Conservation (phyloP, 2,113 vertebrate species). For the Cyanoramphus novaezelandiae region DNA sequence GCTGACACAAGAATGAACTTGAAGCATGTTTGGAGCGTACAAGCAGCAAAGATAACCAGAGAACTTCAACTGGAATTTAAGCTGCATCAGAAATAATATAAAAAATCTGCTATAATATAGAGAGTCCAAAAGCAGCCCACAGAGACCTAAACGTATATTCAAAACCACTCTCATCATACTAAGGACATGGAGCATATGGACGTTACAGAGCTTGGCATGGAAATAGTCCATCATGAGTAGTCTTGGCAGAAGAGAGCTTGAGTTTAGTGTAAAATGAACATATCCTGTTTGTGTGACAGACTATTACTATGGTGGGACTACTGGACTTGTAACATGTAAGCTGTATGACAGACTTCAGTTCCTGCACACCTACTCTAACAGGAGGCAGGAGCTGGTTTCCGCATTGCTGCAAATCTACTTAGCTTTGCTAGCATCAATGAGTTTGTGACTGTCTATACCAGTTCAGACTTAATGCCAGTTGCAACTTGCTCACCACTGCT, state of each 20-base stretch:
- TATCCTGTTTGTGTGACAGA: neutral
- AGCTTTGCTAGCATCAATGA: neutral
- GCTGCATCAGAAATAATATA: neutral
- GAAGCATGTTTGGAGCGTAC: conserved; percentile 55
- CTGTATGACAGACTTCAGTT: neutral
- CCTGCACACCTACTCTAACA: neutral
- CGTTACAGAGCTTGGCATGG: neutral
- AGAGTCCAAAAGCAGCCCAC: neutral
- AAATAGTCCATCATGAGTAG: neutral
- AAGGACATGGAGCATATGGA: neutral
- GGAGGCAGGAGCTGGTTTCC: neutral
- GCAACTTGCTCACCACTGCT: neutral
- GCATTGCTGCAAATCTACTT: neutral
- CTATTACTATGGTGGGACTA: neutral
- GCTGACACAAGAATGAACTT: conserved; percentile 78
- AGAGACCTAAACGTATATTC: neutral
- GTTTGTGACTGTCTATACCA: neutral
- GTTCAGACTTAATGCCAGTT: neutral
- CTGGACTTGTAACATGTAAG: neutral
- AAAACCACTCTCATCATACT: neutral
- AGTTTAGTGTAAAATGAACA: neutral
- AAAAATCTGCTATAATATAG: neutral
- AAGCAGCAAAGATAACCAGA: neutral
- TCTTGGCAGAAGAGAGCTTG: neutral
- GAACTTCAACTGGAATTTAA: conserved; percentile 16